Evolutionary conservation across 2,888 invertebrate species (phyloP).

Genomic region (Rosalia funebris): DNA sequence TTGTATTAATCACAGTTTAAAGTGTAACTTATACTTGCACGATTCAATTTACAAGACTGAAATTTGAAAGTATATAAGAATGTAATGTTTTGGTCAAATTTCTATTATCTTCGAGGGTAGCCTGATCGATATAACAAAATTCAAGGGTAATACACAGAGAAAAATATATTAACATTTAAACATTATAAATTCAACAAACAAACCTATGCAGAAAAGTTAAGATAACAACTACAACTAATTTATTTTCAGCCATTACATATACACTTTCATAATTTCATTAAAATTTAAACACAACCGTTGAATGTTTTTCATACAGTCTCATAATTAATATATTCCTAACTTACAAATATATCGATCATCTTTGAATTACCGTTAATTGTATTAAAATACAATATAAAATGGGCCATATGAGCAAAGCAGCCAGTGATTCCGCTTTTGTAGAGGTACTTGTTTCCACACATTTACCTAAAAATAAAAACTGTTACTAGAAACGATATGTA

Average conservation of each 20-base stretch:
- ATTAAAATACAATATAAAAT: conserved; percentile 27
- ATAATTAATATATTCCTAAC: conserved; percentile 49
- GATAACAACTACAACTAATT: too few species aligned
- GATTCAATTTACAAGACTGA: conserved; percentile 39
- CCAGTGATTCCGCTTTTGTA: conserved; percentile 32
- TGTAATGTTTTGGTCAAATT: conserved; percentile 7
- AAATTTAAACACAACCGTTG: conserved; percentile 53
- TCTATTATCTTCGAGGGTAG: background rate
- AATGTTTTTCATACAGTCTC: conserved; percentile 53
- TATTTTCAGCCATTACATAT: conserved; percentile 15
- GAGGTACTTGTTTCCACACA: conserved; percentile 68
- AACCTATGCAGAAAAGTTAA: too few species aligned
- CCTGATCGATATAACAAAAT: too few species aligned
- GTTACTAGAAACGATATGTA: too few species aligned
- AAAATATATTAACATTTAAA: too few species aligned
- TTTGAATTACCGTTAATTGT: conserved; percentile 39
- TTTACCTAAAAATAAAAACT: conserved; percentile 69
- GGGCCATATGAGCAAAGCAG: conserved; percentile 31
- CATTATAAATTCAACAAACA: too few species aligned
- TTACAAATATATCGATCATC: conserved; percentile 55
- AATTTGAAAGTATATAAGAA: conserved; percentile 37
- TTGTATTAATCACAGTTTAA: conserved; percentile 59
- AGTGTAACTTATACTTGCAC: conserved; percentile 49
- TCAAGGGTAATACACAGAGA: too few species aligned
- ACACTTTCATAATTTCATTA: conserved; percentile 36